Conservation (phyloP, 1,140 invertebrate genomes). For the Ceratina calcarata region DNA sequence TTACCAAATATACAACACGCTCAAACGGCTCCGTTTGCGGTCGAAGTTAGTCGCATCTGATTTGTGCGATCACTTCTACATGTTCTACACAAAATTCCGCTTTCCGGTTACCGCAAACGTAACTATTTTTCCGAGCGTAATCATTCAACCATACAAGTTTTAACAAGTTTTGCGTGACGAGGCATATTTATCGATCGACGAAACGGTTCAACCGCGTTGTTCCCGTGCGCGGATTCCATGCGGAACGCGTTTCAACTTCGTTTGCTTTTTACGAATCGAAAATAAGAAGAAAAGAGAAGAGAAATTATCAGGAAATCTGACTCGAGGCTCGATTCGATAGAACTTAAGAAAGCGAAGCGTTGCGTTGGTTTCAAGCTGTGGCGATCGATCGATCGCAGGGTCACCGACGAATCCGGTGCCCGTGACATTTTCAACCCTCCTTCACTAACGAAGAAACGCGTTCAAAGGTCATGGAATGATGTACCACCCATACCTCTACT, state of each 20-base stretch:
- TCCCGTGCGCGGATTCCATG: neutral
- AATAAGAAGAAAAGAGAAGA: neutral
- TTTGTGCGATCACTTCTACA: too few species aligned
- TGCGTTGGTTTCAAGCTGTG: too few species aligned
- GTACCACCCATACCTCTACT: too few species aligned
- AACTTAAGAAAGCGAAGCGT: too few species aligned
- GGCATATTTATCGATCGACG: conserved; percentile 53
- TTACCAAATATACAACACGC: neutral
- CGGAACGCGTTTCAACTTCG: neutral
- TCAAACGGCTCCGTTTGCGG: neutral
- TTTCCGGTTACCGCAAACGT: conserved; percentile 7
- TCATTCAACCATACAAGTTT: conserved; percentile 45
- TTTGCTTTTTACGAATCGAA: neutral
- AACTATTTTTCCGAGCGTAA: conserved; percentile 38
- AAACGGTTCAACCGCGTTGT: conserved; percentile 43
- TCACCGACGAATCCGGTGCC: conserved; percentile 38
- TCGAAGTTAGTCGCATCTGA: neutral
- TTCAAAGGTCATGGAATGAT: conserved; percentile 38
- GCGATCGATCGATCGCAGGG: too few species aligned
- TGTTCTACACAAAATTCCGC: neutral
- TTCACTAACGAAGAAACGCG: conserved; percentile 23
- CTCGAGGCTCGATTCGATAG: neutral
- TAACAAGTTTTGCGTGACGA: conserved; percentile 56
- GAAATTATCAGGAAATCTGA: neutral
- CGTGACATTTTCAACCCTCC: conserved; percentile 54